Percentiles rank a stretch among this genome's conserved stretches.
Conservation (phyloP, 2,888 invertebrate genomes). For the Osedax frankpressi region DNA sequence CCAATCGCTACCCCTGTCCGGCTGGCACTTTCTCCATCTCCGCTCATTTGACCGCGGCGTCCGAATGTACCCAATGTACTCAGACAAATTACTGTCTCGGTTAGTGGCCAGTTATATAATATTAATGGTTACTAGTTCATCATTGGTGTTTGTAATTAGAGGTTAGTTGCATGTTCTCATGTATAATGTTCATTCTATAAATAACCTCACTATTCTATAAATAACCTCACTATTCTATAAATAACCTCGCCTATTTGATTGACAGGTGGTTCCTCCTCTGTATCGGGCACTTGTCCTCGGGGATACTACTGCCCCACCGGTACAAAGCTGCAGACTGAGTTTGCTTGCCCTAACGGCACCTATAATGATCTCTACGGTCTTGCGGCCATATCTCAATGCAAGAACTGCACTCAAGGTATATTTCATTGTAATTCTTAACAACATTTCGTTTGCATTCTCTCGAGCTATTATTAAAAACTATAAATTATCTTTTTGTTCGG, state of each 20-base stretch:
- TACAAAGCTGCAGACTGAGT: constrained; percentile 32
- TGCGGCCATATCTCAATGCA: constrained; percentile 33
- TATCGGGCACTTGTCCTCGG: constrained; percentile 34
- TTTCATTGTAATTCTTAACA: too few species aligned
- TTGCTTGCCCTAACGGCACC: constrained; percentile 40
- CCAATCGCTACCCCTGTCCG: constrained; percentile 36
- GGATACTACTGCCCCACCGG: constrained; percentile 41
- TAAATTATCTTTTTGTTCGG: too few species aligned
- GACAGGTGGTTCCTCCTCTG: constrained; percentile 33
- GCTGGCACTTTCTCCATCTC: constrained; percentile 36
- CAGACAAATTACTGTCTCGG: constrained; percentile 36
- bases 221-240: too few species aligned
- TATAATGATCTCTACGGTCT: constrained; percentile 34
- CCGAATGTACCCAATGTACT: constrained; percentile 36
- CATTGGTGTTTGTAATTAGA: too few species aligned
- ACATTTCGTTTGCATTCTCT: too few species aligned
- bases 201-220: too few species aligned
- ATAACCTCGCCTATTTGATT: too few species aligned
- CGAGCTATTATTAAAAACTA: too few species aligned
- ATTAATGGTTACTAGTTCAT: too few species aligned
- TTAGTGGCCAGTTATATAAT: too few species aligned
- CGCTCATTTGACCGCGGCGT: constrained; percentile 28
- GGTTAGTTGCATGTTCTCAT: too few species aligned
- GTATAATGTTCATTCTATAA: too few species aligned
- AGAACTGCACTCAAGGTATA: constrained; percentile 40